A percentile compares a stretch with the other conserved stretches of the same genome.
These are phyloP conservation scores for Cryptocephalus primarius DNA, from an alignment of 2,888 invertebrate genomes.

Conservation along the genomic window DNA sequence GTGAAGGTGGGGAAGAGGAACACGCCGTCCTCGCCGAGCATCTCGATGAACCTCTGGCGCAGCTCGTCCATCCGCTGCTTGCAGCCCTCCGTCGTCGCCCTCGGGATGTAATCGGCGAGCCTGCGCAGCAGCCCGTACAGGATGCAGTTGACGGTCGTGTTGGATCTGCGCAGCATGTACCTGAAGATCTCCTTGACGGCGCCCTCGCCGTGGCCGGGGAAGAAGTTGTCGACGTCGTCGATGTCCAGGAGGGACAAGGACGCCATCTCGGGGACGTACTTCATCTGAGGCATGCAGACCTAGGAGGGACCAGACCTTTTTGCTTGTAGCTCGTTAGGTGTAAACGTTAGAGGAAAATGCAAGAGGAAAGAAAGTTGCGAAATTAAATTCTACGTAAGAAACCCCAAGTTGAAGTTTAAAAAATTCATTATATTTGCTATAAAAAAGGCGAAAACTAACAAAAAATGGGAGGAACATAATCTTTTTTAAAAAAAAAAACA, in stretches of 20 bases:
- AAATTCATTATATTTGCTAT: too few species aligned
- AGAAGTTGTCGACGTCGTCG: slow-evolving; percentile 52
- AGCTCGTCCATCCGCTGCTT: slow-evolving; percentile 8
- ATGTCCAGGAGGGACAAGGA: slow-evolving; percentile 45
- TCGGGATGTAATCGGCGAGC: slow-evolving; percentile 15
- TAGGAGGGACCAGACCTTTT: too few species aligned
- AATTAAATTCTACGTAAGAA: too few species aligned
- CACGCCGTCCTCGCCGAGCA: slow-evolving; percentile 57
- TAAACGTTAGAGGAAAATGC: too few species aligned
- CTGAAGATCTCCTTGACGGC: slow-evolving; percentile 55
- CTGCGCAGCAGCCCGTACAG: slow-evolving; percentile 40
- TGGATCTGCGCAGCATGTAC: slow-evolving; percentile 51
- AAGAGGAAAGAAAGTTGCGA: too few species aligned
- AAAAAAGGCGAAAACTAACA: too few species aligned
- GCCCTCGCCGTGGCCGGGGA: slow-evolving; percentile 51
- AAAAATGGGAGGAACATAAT: too few species aligned
- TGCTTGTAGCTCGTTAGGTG: too few species aligned
- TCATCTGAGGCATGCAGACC: slow-evolving; percentile 52
- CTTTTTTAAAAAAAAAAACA: too few species aligned
- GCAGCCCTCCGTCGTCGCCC: slow-evolving; percentile 8
- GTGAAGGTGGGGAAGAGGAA: slow-evolving; percentile 59
- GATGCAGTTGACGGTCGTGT: slow-evolving; percentile 55
- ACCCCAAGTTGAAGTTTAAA: too few species aligned
- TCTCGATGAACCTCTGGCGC: slow-evolving; percentile 36
- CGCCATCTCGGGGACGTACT: slow-evolving; percentile 53